Evolutionary conservation across 2,113 vertebrate genomes (phyloP).

Genomic region (Rhinolophus sinicus): DNA sequence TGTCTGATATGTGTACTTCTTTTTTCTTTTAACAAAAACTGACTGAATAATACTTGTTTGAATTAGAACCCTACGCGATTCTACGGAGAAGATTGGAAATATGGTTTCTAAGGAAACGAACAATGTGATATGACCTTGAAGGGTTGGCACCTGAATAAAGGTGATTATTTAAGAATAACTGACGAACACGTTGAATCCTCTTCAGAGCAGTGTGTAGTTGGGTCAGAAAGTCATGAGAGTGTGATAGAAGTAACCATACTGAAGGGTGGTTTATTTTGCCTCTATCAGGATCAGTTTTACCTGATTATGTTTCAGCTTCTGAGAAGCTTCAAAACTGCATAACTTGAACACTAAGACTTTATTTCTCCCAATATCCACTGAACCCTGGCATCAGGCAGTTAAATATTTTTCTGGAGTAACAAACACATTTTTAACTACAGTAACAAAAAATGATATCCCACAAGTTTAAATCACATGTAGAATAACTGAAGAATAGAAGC

Average conservation of each 20-base stretch:
- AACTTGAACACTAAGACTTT: background rate
- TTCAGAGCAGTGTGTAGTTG: background rate
- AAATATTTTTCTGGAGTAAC: background rate
- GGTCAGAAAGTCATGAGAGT: background rate
- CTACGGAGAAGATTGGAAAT: conserved; percentile 38
- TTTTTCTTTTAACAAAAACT: background rate
- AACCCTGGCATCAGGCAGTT: background rate
- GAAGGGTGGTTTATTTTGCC: background rate
- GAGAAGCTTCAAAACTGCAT: background rate
- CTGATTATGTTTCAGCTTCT: background rate
- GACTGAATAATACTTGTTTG: background rate
- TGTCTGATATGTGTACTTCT: background rate
- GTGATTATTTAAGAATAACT: background rate
- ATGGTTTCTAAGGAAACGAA: background rate
- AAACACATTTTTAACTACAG: background rate
- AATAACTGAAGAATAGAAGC: conserved; percentile 6
- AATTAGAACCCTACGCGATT: background rate
- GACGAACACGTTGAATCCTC: background rate
- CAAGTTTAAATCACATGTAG: background rate
- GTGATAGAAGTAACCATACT: background rate
- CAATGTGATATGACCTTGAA: background rate
- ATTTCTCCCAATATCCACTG: background rate
- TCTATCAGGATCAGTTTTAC: background rate
- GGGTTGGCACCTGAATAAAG: background rate
- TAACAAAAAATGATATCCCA: background rate